Percentiles rank a stretch among this genome's conserved stretches.
phyloP scores from a whole-genome alignment of 2,888 invertebrate genomes.

The Desoria tigrina region DNA sequence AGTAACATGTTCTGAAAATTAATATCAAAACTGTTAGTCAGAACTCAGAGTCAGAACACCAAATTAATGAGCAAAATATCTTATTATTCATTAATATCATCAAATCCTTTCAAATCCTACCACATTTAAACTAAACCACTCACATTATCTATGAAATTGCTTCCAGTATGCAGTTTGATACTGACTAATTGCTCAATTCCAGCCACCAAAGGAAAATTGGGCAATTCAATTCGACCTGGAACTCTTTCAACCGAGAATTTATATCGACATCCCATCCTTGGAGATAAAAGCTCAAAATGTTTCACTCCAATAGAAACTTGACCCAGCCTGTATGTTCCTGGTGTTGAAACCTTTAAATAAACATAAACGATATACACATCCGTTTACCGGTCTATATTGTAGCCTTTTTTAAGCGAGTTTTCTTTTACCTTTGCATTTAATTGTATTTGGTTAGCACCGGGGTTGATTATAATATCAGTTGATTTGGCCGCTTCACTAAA shows the following conservation, averaged over 20 bases:
- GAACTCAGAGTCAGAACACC: background rate
- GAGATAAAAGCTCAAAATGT: slow-evolving; percentile 68
- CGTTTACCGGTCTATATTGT: too few relatives aligned
- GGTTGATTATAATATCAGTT: slow-evolving; percentile 56
- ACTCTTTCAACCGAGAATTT: slow-evolving; percentile 47
- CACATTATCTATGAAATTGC: slow-evolving; percentile 71
- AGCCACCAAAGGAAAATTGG: slow-evolving; percentile 67
- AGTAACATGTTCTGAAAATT: slow-evolving; percentile 63
- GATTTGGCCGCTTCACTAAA: slow-evolving; percentile 65
- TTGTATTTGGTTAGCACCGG: slow-evolving; percentile 58
- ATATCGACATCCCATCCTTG: slow-evolving; percentile 50
- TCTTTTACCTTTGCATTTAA: slow-evolving; percentile 59
- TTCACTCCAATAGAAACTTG: slow-evolving; percentile 46
- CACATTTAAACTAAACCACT: slow-evolving; percentile 50
- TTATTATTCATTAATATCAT: slow-evolving; percentile 15
- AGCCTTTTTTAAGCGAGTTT: too few relatives aligned
- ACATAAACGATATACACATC: too few relatives aligned
- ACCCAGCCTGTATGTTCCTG: slow-evolving; percentile 49
- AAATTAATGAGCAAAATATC: background rate
- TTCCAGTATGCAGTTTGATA: slow-evolving; percentile 75
- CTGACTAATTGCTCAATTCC: slow-evolving; percentile 78
- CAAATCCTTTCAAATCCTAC: slow-evolving; percentile 8
- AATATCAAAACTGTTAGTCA: background rate
- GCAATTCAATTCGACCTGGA: slow-evolving; percentile 42
- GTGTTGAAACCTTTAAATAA: slow-evolving; percentile 39